Evolutionary conservation across 2,113 vertebrate species (phyloP), one percentile per base, ranked within the genome.

Genomic region (Dissostichus mawsoni): DNA sequence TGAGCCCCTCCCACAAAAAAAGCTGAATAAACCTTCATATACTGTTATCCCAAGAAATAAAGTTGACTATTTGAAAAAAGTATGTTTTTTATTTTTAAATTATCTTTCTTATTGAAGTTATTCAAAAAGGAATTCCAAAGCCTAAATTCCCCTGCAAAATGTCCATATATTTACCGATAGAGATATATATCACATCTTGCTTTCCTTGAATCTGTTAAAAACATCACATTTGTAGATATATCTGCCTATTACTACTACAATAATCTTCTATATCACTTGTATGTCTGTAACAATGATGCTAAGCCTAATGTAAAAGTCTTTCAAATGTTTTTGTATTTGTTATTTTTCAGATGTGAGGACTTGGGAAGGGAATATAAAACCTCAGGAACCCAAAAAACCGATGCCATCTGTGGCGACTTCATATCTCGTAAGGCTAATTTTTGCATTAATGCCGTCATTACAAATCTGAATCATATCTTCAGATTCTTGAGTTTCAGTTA

Each of bases 271-370:
- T 29, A 29, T 29, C 29, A 29, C 29, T 4, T 29, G 29, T 29
- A 29, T 29, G 3, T 29, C 29, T 29, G 29, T 29, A 29, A 29
- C 29, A 29, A 29, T 3, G 29, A 29, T 4, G 29, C 29, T 29
- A 29, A 29, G 29, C 29, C 29, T 62, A 17, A 13, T 41, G 36
- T 29, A 41, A 6, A 41, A 7, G 36, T 41, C 5, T 41, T 41
- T 41, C 36, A 41, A 41, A 17, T 47, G 67, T 77, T 2, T 36
- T 78, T 61, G 36, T 58, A 3, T 29, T 12, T 72, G 1, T 50
- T 78, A 52, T 62, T 25, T 86, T 76, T 33, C 75, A 95, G 94
- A n/a, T 95, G 94, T 81, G 86, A 84, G 0, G 80, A 76, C 29
- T 4, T 81, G 0, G 89, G 93, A 41, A 44, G 50, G 75, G 1